Conservation (phyloP, 2,113 vertebrate genomes). For the Sebastes schlegelii region DNA sequence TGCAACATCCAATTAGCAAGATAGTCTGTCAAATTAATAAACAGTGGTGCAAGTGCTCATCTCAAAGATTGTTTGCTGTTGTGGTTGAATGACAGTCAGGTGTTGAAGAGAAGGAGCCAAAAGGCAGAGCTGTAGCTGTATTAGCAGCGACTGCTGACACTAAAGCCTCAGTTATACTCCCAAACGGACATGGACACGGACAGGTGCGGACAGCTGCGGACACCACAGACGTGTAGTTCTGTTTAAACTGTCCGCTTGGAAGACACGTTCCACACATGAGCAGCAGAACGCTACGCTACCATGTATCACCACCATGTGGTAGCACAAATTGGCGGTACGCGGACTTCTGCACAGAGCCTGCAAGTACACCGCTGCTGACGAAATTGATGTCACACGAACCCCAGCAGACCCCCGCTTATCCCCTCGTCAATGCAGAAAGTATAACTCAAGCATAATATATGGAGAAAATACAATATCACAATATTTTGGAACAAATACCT, state of each 20-base stretch:
- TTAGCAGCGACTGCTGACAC: neutral
- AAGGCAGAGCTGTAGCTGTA: conserved; percentile 7
- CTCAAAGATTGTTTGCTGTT: neutral
- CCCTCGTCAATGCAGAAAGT: too few relatives aligned
- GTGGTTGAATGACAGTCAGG: neutral
- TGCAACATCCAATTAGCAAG: neutral
- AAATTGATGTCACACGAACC: neutral
- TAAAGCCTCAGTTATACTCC: neutral
- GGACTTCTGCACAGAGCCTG: neutral
- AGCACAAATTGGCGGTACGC: too few relatives aligned
- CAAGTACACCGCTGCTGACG: neutral
- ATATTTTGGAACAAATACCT: too few relatives aligned
- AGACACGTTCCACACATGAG: too few relatives aligned
- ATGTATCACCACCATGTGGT: too few relatives aligned
- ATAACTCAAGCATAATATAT: too few relatives aligned
- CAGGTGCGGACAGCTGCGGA: neutral
- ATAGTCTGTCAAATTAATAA: neutral
- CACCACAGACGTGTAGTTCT: too few relatives aligned
- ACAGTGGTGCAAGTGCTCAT: neutral
- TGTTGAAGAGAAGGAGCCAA: neutral
- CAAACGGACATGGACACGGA: neutral
- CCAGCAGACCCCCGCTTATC: too few relatives aligned
- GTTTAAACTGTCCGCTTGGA: neutral
- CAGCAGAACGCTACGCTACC: too few relatives aligned
- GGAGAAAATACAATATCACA: too few relatives aligned